Evolutionary conservation across 2,113 vertebrate species (phyloP), one percentile per base, ranked within the genome.

Genomic region (Spermophilus dauricus): DNA sequence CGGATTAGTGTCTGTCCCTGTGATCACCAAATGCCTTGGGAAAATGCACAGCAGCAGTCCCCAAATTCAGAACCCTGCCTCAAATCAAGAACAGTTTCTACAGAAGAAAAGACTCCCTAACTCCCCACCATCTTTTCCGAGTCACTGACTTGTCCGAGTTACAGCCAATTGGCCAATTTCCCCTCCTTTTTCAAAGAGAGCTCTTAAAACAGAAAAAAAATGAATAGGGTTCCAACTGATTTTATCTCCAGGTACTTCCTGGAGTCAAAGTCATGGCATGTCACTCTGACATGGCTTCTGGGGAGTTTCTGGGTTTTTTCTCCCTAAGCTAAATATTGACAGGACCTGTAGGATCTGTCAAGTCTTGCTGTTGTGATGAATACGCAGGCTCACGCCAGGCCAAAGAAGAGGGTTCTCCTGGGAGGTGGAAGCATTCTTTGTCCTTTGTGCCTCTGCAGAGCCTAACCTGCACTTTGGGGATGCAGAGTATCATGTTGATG

Each of bases 391-490:
- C 80, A 51, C 28, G 3, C 0, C 3, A 32, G 37, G 42, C 42
- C 28, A 28, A 34, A 77, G 6, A 8, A 39, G 48, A 87, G 4
- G 3, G 58, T 12, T 12, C 24, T 17, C 11, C 32, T 78, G 34
- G 34, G 48, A n/a, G 85, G 56, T 9, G 32, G 16, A 86, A 48
- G 12, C 10, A 1, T 65, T 72, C 80, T 61, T 26, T 80, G 48
- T 84, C 28, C 39, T 34, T 82, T 42, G 34, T 91, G 13, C 76
- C 51, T 94, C 73, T 86, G 67, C 97, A 99, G 99, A 99, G 95
- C 99, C 99, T 39, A 97, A 98, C 1, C 97, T 99, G 87, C 99
- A 99, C 97, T 99, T 99, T 42, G 98, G 98, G 39, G 98, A 99
- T 86, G 97, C 97, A 1, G 98, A 99, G 85, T 99, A 99, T 87